phyloP scores from a whole-genome alignment of 2,113 vertebrate genomes.

The Rhea americana region DNA sequence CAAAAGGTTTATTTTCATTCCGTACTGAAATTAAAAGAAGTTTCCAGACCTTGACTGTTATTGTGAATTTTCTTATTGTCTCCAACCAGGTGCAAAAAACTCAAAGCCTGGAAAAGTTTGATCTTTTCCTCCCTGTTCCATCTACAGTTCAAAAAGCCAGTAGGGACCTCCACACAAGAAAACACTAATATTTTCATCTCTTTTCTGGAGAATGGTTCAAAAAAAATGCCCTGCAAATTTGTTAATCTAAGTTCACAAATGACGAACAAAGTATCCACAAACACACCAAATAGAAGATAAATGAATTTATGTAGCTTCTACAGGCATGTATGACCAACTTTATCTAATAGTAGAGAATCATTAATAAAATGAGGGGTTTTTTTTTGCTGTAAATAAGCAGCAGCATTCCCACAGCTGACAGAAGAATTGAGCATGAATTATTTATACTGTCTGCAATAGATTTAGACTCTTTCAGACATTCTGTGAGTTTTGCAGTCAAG shows the following conservation, averaged over 20 bases:
- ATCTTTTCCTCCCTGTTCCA: background rate
- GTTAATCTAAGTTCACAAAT: background rate
- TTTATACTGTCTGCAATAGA: constrained; percentile 61
- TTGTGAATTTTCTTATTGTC: background rate
- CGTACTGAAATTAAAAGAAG: background rate
- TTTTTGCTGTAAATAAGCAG: constrained; percentile 45
- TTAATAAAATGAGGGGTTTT: constrained; percentile 19
- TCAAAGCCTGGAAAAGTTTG: background rate
- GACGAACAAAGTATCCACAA: background rate
- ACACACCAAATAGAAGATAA: background rate
- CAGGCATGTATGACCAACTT: background rate
- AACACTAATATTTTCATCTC: background rate
- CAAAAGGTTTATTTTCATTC: background rate
- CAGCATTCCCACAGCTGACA: constrained; percentile 24
- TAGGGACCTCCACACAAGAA: background rate
- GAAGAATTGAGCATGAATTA: constrained; percentile 56
- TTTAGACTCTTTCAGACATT: constrained; percentile 57
- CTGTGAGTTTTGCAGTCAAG: constrained; percentile 59
- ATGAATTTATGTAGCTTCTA: background rate
- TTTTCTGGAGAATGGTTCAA: background rate
- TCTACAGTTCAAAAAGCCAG: background rate
- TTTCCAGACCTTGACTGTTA: background rate
- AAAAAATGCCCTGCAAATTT: background rate
- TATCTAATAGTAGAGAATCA: background rate
- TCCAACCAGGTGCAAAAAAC: background rate